A percentile compares a stretch with the other conserved stretches of the same genome.
phyloP scores from a whole-genome alignment of 2,888 invertebrate species.

The Thera obeliscata region DNA sequence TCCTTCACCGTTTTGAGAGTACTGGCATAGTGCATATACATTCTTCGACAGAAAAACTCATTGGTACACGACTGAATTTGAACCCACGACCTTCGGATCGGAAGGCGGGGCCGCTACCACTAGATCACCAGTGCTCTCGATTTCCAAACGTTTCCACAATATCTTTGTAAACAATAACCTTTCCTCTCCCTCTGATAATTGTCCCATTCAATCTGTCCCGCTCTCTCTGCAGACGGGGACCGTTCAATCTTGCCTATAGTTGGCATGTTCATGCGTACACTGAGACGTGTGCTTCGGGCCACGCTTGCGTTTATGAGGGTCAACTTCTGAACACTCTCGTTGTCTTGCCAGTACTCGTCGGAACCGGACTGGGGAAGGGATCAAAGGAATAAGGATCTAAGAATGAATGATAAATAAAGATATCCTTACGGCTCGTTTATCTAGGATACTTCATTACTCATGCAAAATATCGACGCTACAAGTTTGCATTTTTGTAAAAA shows the following conservation, averaged over 20 bases:
- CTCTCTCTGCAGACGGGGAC: slow-evolving; percentile 68
- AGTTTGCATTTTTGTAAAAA: too few relatives aligned
- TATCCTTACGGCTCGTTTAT: too few relatives aligned
- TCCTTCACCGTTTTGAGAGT: too few relatives aligned
- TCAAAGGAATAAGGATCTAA: neutral
- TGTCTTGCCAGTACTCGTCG: slow-evolving; percentile 66
- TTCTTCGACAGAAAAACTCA: too few relatives aligned
- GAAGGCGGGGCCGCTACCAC: too few relatives aligned
- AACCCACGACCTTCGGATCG: too few relatives aligned
- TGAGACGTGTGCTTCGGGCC: slow-evolving; percentile 52
- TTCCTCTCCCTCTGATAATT: slow-evolving; percentile 66
- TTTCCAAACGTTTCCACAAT: neutral
- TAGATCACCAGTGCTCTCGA: too few relatives aligned
- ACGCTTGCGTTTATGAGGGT: slow-evolving; percentile 60
- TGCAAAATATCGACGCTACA: too few relatives aligned
- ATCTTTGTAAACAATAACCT: slow-evolving; percentile 52
- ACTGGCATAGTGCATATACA: too few relatives aligned
- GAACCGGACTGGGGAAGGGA: slow-evolving; percentile 44
- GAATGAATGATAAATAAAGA: too few relatives aligned
- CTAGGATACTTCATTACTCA: too few relatives aligned
- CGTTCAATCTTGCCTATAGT: slow-evolving; percentile 59
- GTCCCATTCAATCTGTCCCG: slow-evolving; percentile 66
- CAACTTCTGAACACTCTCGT: slow-evolving; percentile 50
- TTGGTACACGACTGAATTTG: too few relatives aligned
- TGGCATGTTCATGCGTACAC: slow-evolving; percentile 56